phyloP scores from a whole-genome alignment of 2,113 vertebrate genomes.

The Phalacrocorax carbo region DNA sequence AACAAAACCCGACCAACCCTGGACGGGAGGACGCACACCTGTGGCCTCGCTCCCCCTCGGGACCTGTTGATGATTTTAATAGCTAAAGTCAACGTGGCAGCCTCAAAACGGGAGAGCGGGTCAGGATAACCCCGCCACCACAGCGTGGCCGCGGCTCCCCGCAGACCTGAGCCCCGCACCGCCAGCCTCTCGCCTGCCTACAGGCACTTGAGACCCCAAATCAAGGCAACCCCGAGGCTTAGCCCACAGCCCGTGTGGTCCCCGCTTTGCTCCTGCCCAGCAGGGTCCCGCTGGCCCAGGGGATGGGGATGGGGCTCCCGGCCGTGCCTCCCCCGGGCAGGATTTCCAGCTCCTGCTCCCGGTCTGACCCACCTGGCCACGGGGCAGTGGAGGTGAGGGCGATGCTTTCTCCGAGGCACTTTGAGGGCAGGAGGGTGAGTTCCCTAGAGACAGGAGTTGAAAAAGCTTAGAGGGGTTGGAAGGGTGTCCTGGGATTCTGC shows the following conservation, averaged over 20 bases:
- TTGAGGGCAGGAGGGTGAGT: neutral
- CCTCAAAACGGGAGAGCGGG: neutral
- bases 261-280: neutral
- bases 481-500: neutral
- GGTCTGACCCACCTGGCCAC: accelerated
- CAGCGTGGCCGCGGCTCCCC: accelerated
- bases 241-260: accelerated
- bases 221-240: neutral
- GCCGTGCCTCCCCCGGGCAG: too few relatives aligned
- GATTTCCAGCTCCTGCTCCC: neutral
- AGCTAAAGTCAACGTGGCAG: neutral
- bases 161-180: neutral
- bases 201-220: neutral
- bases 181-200: neutral
- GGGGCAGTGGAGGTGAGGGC: neutral
- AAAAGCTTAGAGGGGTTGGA: neutral
- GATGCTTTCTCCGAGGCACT: accelerated
- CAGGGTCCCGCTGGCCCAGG: neutral
- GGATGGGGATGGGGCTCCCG: neutral
- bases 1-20: accelerated
- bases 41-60: neutral
- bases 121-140: neutral
- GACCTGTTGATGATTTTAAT: neutral
- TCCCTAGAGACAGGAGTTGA: neutral
- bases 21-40: neutral